Evolutionary conservation across 2,797 vertebrate genomes (phyloP), one percentile per base, ranked within the genome.

Genomic region (Pristis pectinata): DNA sequence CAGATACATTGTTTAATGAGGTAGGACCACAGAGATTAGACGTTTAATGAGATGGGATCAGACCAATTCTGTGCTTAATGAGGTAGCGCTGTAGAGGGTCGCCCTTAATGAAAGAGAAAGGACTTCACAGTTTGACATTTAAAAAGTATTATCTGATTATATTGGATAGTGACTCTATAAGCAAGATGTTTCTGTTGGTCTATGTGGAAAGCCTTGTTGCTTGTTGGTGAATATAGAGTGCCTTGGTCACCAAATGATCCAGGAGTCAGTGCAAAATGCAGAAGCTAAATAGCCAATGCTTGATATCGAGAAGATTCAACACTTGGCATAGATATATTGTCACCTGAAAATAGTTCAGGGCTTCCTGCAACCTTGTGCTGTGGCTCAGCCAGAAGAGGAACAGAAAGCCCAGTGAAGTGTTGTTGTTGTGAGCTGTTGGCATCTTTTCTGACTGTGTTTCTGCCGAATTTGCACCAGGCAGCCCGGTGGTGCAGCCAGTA

Each of bases 11-110:
- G 92, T n/a, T 94, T 76, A 94, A 76, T 94, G 92, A 94, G 44
- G 70, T 94, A 94, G 70, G 70, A 76, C 87, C n/a, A 64, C 59
- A 91, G 24, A 74, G 70, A 76, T 94, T 94, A 94, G 70, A 49
- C 41, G 11, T 94, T 53, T 94, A 94, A 94, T 94, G 92, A 94
- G 92, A 76, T 76, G 34, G 44, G 92, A 94, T 53, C n/a, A 37
- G 61, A 94, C 44, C 24, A 76, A 76, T 94, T 94, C 92, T n/a
- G 41, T 76, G 70, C 24, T 72, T 94, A 94, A 94, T 94, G 92
- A 94, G 44, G 92, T 94, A 76, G 13, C 13, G 41, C 92, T n/a
- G 13, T 41, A 19, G 30, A 94, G 92, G 92, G 67, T 94, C 27
- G 15, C 6, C 44, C 24, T 94, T 53, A 94, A 94, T 94, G 92